Conservation (phyloP, 2,888 invertebrate species). For the Aricia artaxerxes region DNA sequence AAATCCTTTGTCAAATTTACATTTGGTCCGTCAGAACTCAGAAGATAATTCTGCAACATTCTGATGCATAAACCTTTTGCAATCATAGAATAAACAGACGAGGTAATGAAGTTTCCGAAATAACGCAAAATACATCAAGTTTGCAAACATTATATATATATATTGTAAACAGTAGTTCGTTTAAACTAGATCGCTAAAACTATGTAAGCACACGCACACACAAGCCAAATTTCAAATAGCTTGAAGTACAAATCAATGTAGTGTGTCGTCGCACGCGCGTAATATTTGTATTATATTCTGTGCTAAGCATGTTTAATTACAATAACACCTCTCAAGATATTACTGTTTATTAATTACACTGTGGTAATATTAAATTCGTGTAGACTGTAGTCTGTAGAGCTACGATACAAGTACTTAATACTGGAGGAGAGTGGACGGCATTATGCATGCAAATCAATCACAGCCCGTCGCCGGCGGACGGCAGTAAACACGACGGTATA, state of each 20-base stretch:
- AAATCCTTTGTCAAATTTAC: neutral
- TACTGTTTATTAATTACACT: neutral
- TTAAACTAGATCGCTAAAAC: no score
- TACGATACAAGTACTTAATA: neutral
- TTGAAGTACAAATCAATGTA: no score
- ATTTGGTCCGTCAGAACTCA: neutral
- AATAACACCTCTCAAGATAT: no score
- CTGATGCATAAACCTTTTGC: neutral
- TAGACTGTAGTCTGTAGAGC: neutral
- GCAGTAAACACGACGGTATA: neutral
- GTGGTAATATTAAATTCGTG: neutral
- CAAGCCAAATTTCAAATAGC: no score
- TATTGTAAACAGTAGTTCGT: no score
- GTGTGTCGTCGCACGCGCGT: no score
- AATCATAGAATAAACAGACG: neutral
- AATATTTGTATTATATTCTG: no score
- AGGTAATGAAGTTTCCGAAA: no score
- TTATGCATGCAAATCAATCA: constrained; percentile 18
- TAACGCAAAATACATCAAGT: no score
- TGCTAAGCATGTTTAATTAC: no score
- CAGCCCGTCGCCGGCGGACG: neutral
- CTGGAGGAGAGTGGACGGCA: constrained; percentile 1
- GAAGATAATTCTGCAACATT: neutral
- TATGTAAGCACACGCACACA: no score
- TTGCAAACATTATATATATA: no score